phyloP scores from a whole-genome alignment of 2,797 vertebrate genomes.

The Macropus fuliginosus region DNA sequence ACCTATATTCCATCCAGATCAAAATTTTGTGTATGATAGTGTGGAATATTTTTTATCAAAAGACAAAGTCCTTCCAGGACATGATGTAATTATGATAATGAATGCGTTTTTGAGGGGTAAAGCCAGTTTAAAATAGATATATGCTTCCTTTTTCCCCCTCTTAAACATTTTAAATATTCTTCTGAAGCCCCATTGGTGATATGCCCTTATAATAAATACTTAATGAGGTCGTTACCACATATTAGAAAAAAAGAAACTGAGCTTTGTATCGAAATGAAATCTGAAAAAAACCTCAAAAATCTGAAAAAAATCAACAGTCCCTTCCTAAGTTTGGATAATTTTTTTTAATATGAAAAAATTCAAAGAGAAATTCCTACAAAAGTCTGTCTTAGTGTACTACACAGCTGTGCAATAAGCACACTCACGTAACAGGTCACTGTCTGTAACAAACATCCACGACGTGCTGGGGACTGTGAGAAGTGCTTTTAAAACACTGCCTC shows the following conservation, averaged over 20 bases:
- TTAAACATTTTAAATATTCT: constrained; percentile 35
- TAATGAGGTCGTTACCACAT: constrained; percentile 21
- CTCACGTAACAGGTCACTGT: not conserved
- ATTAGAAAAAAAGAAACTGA: constrained; percentile 11
- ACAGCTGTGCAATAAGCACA: not conserved
- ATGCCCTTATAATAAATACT: not conserved
- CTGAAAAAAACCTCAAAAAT: not conserved
- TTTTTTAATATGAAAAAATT: constrained; percentile 24
- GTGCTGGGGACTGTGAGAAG: not conserved
- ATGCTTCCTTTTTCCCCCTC: constrained; percentile 1
- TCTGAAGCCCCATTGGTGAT: not conserved
- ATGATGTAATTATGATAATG: not conserved
- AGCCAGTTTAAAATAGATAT: not conserved
- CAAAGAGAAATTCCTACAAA: not conserved
- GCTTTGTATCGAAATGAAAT: constrained; percentile 20
- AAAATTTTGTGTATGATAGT: not conserved
- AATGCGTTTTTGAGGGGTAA: not conserved
- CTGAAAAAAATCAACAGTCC: not conserved
- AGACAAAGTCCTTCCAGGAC: not conserved
- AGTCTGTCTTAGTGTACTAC: not conserved
- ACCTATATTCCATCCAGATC: constrained; percentile 9
- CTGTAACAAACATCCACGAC: not conserved
- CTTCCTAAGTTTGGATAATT: not conserved
- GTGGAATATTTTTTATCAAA: not conserved
- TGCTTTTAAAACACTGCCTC: not conserved